Conservation (phyloP, 35 echinoderm and acorn worm genomes). For the Chiridota heheva region DNA sequence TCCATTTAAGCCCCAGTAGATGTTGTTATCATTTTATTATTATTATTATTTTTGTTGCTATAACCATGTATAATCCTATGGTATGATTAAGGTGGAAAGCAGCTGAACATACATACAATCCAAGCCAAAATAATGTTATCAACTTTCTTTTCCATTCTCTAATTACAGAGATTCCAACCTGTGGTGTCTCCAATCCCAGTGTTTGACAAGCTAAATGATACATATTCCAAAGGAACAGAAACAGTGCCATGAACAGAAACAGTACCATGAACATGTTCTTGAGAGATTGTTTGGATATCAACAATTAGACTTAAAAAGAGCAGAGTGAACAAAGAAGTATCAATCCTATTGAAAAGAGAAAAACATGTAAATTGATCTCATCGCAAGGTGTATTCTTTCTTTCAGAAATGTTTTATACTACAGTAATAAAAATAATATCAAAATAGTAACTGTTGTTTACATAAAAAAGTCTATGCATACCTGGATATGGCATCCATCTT, state of each 20-base stretch:
- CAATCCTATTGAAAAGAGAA: background rate
- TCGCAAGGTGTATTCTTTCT: conserved; percentile 28
- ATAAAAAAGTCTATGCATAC: too few relatives aligned
- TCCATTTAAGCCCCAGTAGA: too few relatives aligned
- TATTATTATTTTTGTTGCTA: too few relatives aligned
- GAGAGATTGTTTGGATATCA: background rate
- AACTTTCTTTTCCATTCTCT: conserved; percentile 28
- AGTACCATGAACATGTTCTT: background rate
- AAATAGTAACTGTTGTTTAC: background rate
- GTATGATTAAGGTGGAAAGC: too few relatives aligned
- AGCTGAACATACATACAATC: too few relatives aligned
- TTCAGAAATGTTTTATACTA: conserved; percentile 10
- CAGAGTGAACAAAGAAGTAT: background rate
- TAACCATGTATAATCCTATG: too few relatives aligned
- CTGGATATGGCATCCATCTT: too few relatives aligned
- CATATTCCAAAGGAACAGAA: conserved; percentile 97
- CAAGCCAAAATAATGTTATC: too few relatives aligned
- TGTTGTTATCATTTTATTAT: too few relatives aligned
- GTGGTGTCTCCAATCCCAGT: conserved; percentile 95
- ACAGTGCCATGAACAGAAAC: conserved; percentile 75
- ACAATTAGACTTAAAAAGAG: background rate
- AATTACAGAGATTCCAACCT: conserved; percentile 86
- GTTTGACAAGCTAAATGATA: conserved; percentile 98
- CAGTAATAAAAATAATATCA: background rate
- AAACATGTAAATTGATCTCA: conserved; percentile 18